A percentile compares a stretch with the other conserved stretches of the same genome.
Evolutionary conservation across 2,888 invertebrate species (phyloP).

Genomic region (Trichopoda pennipes): DNA sequence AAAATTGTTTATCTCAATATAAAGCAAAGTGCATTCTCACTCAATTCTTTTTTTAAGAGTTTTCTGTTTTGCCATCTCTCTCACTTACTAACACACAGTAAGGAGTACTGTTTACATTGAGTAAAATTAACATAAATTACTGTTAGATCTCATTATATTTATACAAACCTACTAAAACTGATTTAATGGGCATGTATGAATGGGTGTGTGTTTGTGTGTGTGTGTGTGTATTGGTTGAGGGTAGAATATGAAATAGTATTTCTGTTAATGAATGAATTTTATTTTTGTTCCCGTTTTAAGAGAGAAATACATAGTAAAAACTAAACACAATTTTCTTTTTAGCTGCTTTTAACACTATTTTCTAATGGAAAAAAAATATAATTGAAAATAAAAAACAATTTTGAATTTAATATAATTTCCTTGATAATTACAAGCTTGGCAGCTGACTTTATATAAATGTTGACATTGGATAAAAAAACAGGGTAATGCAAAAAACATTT

Average conservation of each 20-base stretch:
- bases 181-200: not conserved
- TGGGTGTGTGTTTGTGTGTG: not conserved
- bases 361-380: not conserved
- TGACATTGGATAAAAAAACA: slow-evolving; percentile 13
- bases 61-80: too few species aligned
- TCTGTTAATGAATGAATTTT: slow-evolving; percentile 58
- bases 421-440: slow-evolving; percentile 57
- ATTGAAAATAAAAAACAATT: slow-evolving; percentile 34
- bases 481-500: slow-evolving; percentile 5
- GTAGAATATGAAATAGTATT: not conserved
- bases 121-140: slow-evolving; percentile 13
- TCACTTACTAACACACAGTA: too few species aligned
- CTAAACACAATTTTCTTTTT: slow-evolving; percentile 58
- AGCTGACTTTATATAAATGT: slow-evolving; percentile 26
- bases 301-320: slow-evolving; percentile 24
- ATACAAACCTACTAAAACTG: not conserved
- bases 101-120: too few species aligned
- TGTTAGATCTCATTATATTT: slow-evolving; percentile 24
- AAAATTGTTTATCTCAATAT: too few species aligned
- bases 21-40: too few species aligned
- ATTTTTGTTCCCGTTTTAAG: not conserved
- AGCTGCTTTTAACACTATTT: slow-evolving; percentile 58
- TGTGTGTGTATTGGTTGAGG: too few species aligned
- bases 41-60: too few species aligned
- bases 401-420: slow-evolving; percentile 55